These are phyloP conservation scores for Corvus moneduloides DNA, from an alignment of 2,113 vertebrate genomes.

Conservation along the genomic window DNA sequence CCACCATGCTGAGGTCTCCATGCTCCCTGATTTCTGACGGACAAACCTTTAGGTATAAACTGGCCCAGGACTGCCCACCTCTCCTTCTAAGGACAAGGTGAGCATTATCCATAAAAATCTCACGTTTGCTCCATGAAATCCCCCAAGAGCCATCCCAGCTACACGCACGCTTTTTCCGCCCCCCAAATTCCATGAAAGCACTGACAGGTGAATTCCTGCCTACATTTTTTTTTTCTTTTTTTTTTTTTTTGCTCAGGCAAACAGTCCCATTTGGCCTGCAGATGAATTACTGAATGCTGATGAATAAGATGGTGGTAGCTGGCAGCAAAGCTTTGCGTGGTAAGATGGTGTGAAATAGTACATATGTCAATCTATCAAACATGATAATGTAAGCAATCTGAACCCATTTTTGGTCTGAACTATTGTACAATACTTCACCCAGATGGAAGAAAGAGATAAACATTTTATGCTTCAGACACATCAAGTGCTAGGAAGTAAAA, in stretches of 20 bases:
- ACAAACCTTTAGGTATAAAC: not conserved
- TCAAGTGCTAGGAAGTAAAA: slow-evolving; percentile 47
- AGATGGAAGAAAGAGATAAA: slow-evolving; percentile 45
- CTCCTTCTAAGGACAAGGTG: not conserved
- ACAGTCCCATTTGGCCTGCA: slow-evolving; percentile 40
- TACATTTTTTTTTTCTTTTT: not conserved
- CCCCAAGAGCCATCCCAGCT: not conserved
- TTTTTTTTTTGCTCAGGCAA: not conserved
- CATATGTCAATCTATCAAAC: slow-evolving; percentile 71
- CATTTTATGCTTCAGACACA: slow-evolving; percentile 12
- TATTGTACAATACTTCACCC: slow-evolving; percentile 14
- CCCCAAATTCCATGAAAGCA: not conserved
- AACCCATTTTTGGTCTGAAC: slow-evolving; percentile 63
- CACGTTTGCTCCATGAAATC: not conserved
- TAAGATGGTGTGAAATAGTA: slow-evolving; percentile 61
- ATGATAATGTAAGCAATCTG: slow-evolving; percentile 61
- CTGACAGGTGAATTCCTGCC: slow-evolving; percentile 11
- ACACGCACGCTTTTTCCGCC: rapidly evolving
- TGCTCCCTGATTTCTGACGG: not conserved
- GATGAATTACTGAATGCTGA: slow-evolving; percentile 49
- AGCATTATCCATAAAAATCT: not conserved
- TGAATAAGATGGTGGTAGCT: slow-evolving; percentile 64
- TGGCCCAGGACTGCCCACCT: not conserved
- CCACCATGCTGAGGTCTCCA: not conserved
- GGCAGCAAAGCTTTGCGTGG: slow-evolving; percentile 61